These are phyloP conservation scores for Oxyruncus cristatus DNA, from an alignment of 2,113 vertebrate species.

Conservation along the genomic window DNA sequence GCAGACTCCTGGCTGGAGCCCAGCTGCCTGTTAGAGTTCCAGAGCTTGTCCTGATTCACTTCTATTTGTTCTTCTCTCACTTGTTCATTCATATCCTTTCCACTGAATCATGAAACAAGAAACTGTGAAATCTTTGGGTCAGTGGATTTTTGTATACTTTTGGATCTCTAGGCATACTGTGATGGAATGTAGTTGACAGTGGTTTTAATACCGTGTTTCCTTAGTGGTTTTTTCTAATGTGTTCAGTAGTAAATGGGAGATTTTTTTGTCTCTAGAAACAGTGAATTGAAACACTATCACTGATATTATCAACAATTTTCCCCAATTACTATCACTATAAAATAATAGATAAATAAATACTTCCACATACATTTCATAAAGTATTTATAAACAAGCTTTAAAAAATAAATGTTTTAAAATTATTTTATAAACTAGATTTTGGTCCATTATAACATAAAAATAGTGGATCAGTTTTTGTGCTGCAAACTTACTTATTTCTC, in stretches of 20 bases:
- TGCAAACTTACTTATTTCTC: background rate
- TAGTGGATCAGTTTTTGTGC: background rate
- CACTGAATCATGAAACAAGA: conserved; percentile 46
- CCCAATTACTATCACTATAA: background rate
- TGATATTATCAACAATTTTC: background rate
- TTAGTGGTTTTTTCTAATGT: background rate
- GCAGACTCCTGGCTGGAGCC: conserved; percentile 43
- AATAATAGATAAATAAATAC: background rate
- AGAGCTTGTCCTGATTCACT: conserved; percentile 53
- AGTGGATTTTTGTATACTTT: background rate
- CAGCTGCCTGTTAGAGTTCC: conserved; percentile 54
- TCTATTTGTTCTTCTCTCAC: conserved; percentile 44
- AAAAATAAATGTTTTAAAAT: background rate
- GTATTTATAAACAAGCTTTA: background rate
- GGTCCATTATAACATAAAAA: background rate
- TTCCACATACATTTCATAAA: background rate
- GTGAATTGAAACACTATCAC: background rate
- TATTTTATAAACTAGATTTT: background rate
- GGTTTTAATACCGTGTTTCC: background rate
- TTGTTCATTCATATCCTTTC: conserved; percentile 58
- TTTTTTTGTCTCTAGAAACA: background rate
- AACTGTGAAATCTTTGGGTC: conserved; percentile 47
- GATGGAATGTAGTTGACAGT: background rate
- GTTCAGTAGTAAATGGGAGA: background rate
- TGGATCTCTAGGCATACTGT: background rate